Evolutionary conservation across 1,140 invertebrate genomes (phyloP), one percentile per base, ranked within the genome.

Genomic region (Cyphomyrmex costatus): DNA sequence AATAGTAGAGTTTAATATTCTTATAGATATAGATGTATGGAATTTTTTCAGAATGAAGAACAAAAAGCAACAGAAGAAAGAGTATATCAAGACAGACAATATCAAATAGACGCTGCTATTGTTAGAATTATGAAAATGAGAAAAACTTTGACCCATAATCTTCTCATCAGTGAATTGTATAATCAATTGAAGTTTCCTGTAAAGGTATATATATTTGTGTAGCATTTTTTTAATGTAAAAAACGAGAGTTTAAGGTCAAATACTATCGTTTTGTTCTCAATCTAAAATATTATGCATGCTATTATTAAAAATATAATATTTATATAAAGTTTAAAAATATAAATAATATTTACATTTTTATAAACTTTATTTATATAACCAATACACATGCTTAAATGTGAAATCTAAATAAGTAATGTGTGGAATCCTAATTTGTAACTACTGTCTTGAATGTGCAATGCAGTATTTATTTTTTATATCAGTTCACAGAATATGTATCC

Each of bases 71-170:
- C 99, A 0, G 99, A 99, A 94, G 99, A 99, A 95, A 96, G 99
- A 89, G 99, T 99, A 58, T 99, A 99, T 96, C 99, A 99, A 94
- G 99, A 99, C 96, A 96, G 99, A 66, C 99, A 99, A 95, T 99
- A 99, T 95, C 99, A 99, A 96, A 99, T 99, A 92, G 99, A 99
- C 96, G 99, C 99, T 86, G 99, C 99, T 76, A 99, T 99, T 93
- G 99, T 99, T 14, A 97, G 99, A 89, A 99, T 99, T 92, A 99
- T 99, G 99, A 99, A 99, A 96, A 99, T 99, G 97, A 96, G 99
- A 33, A 99, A 99, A 96, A 98, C 98, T 5, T 95, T 99, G 10
- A 98, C 97, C 88, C 99, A 99, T 96, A 99, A 99, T 96, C 96
- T 99, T 87, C 97, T 99, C 73, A 99, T 99, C 91, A 98, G 98